Evolutionary conservation across 2,888 invertebrate genomes (phyloP).

Genomic region (Brachylomia viminalis): DNA sequence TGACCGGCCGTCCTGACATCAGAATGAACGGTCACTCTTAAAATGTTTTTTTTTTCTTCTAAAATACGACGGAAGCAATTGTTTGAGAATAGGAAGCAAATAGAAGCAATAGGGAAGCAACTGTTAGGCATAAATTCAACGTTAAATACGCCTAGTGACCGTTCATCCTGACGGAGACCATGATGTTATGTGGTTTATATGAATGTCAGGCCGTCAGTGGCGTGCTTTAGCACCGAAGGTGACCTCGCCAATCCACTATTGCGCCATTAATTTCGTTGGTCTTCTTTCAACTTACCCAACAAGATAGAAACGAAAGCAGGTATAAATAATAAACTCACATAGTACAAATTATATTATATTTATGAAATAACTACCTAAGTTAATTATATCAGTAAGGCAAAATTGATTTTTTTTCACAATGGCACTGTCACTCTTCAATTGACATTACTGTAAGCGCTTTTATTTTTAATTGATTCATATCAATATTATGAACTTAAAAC

Average conservation of each 20-base stretch:
- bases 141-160: too few relatives aligned
- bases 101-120: too few relatives aligned
- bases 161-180: too few relatives aligned
- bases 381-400: slow-evolving; percentile 63
- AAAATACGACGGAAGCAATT: too few relatives aligned
- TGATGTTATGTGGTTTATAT: too few relatives aligned
- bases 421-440: slow-evolving; percentile 65
- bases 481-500: slow-evolving; percentile 50
- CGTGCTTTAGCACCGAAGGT: neutral
- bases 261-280: neutral
- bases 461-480: slow-evolving; percentile 60
- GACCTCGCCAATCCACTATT: neutral
- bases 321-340: slow-evolving; percentile 50
- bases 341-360: slow-evolving; percentile 67
- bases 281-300: neutral
- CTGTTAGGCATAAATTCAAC: too few relatives aligned
- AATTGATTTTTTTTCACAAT: slow-evolving; percentile 58
- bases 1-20: too few relatives aligned
- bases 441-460: slow-evolving; percentile 63
- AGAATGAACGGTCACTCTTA: too few relatives aligned
- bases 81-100: too few relatives aligned
- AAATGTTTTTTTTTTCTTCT: too few relatives aligned
- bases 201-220: too few relatives aligned
- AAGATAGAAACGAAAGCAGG: neutral
- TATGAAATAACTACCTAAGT: slow-evolving; percentile 64